Percentiles rank a stretch among this genome's conserved stretches.
Conservation (phyloP, 2,888 invertebrate genomes). For the Amphimallon solstitiale region DNA sequence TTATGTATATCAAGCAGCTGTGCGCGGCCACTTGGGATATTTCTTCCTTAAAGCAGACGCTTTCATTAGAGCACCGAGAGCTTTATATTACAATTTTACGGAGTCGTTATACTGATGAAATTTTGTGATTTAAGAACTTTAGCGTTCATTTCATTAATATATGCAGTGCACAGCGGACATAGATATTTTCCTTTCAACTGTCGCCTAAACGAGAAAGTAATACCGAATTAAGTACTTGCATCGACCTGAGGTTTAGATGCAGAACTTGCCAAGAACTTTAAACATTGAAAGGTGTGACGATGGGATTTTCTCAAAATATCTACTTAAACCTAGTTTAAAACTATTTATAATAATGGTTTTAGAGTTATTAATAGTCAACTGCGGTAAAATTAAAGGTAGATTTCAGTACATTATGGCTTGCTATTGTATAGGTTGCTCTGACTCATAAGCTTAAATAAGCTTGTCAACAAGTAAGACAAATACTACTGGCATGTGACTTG, state of each 20-base stretch:
- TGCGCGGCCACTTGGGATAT: slow-evolving; percentile 7
- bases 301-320: too few relatives aligned
- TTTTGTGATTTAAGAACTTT: slow-evolving; percentile 24
- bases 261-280: background rate
- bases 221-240: slow-evolving; percentile 3
- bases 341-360: too few relatives aligned
- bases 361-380: too few relatives aligned
- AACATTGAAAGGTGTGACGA: too few relatives aligned
- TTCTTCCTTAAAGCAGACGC: slow-evolving; percentile 3
- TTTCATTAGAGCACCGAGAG: background rate
- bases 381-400: too few relatives aligned
- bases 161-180: background rate
- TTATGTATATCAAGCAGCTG: slow-evolving; percentile 19
- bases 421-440: too few relatives aligned
- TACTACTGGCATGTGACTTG: too few relatives aligned
- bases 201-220: slow-evolving; percentile 17
- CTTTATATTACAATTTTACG: slow-evolving; percentile 19
- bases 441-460: too few relatives aligned
- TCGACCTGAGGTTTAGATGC: background rate
- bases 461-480: too few relatives aligned
- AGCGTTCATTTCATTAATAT: slow-evolving; percentile 2
- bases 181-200: slow-evolving; percentile 13
- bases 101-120: slow-evolving; percentile 22
- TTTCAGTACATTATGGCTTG: too few relatives aligned
- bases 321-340: too few relatives aligned